phyloP scores from a whole-genome alignment of 2,888 invertebrate species.

The Andrena trimmerana region DNA sequence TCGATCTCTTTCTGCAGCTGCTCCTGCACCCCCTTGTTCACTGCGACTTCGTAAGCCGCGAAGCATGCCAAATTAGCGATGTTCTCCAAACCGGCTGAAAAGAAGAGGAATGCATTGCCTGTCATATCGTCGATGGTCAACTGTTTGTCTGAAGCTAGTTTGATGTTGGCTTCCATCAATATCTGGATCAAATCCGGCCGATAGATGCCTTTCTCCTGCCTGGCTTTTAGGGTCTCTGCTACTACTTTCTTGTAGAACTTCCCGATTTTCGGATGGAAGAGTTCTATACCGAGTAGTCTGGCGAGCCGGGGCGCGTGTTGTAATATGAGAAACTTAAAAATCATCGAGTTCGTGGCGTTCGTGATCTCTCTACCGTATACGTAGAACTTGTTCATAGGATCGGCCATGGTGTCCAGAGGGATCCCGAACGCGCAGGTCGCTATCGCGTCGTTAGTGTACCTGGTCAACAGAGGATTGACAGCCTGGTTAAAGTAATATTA shows the following conservation, averaged over 20 bases:
- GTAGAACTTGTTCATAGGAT: no score
- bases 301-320: no score
- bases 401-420: no score
- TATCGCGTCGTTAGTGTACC: no score
- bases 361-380: no score
- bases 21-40: conserved; percentile 73
- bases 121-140: conserved; percentile 82
- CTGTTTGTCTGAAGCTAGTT: conserved; percentile 39
- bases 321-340: no score
- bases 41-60: conserved; percentile 74
- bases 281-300: no score
- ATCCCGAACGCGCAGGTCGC: no score
- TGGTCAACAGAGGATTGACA: no score
- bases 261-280: background rate
- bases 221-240: conserved; percentile 43
- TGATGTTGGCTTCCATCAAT: conserved; percentile 76
- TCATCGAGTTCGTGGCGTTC: no score
- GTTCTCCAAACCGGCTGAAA: conserved; percentile 81
- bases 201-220: conserved; percentile 66
- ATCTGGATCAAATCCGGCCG: conserved; percentile 79
- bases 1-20: conserved; percentile 79
- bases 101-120: conserved; percentile 85
- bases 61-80: conserved; percentile 76
- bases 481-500: no score
- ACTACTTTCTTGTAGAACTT: conserved; percentile 68